Evolutionary conservation across 2,113 vertebrate species (phyloP), one percentile per base, ranked within the genome.

Genomic region (Rhineura floridana): DNA sequence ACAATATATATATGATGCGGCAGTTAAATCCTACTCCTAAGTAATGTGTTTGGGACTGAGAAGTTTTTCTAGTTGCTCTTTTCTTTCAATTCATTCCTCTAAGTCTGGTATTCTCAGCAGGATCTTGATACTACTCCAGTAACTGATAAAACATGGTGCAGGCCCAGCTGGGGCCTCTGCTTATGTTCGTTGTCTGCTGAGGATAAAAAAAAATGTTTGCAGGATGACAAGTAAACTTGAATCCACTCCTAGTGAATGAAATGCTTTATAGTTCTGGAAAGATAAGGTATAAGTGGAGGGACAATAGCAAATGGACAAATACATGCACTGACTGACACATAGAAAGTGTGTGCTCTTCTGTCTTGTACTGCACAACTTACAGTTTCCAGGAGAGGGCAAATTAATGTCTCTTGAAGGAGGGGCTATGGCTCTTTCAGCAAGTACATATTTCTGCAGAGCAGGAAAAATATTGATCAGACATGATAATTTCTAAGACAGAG

Each of bases 141-240:
- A 19, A 82, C 63, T 83, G 77, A 88, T 83, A 88, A 80, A 87
- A 80, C n/a, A 69, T 15, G 70, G 55, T 83, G 80, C 69, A 36
- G n/a, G 44, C 59, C 67, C 80, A 76, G 33, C 44, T 83, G 5
- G n/a, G 70, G n/a, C 42, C 25, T 9, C 72, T 75, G 78, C 30
- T 17, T 87, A 73, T 55, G 55, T 48, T 63, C 30, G 65, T 82
- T 81, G 78, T n/a, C 2, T 21, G 30, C 28, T 23, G 15, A 69
- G 48, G n/a, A 44, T 36, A 33, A 0, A 1, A 48, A 23, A n/a
- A 42, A 3, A 23, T 67, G 1, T 30, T 85, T 69, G 3, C 25
- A 7, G 4, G 6, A 82, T 30, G 17, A 2, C n/a, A 73, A 67
- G 59, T 55, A 76, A 44, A 55, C 73, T 83, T 84, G 72, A 83